phyloP scores from a whole-genome alignment of 2,888 invertebrate genomes.

The Machimus rusticus region DNA sequence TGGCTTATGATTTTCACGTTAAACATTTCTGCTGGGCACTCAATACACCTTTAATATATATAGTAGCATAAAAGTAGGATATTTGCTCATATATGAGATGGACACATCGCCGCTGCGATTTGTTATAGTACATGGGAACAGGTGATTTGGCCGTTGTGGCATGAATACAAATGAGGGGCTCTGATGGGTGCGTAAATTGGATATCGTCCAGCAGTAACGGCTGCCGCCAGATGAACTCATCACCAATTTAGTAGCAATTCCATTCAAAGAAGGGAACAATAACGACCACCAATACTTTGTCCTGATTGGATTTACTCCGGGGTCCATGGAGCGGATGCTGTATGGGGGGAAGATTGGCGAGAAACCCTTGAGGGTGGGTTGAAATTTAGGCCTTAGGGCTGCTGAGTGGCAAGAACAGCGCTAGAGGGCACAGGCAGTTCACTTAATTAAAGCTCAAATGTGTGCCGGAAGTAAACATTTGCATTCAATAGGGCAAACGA shows the following conservation, averaged over 20 bases:
- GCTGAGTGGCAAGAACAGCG: background rate
- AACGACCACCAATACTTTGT: background rate
- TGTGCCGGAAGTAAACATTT: constrained; percentile 35
- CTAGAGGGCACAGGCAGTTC: background rate
- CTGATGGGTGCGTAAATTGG: constrained; percentile 16
- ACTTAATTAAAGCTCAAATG: constrained; percentile 27
- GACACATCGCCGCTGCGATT: background rate
- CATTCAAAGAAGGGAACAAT: background rate
- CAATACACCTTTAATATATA: background rate
- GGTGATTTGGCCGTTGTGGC: background rate
- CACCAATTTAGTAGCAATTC: constrained; percentile 13
- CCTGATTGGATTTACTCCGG: constrained; percentile 2
- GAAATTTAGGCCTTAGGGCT: background rate
- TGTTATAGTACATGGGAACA: background rate
- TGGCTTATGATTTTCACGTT: background rate
- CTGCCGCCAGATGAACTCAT: background rate
- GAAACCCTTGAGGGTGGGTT: background rate
- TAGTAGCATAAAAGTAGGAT: background rate
- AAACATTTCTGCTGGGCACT: background rate
- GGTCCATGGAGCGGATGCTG: background rate
- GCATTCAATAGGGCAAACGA: constrained; percentile 34
- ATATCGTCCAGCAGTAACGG: background rate
- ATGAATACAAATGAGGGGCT: background rate
- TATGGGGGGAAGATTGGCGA: background rate
- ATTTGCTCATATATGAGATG: background rate